phyloP scores from a whole-genome alignment of 2,888 invertebrate species.

The Auanema freiburgensis region DNA sequence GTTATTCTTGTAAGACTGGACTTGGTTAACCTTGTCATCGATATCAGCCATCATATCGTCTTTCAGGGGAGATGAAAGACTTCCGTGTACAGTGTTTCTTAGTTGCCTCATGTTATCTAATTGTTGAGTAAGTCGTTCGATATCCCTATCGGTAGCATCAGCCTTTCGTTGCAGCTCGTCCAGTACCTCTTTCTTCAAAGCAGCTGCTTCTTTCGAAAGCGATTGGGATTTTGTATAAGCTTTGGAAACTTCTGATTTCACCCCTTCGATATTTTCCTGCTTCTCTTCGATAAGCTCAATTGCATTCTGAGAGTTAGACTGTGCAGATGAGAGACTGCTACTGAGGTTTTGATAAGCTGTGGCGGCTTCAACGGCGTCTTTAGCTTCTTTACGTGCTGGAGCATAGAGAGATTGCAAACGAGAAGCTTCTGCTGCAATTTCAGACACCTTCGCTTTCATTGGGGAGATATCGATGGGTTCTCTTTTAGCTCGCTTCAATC shows the following conservation, averaged over 20 bases:
- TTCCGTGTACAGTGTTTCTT: conserved; percentile 1
- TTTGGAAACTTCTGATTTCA: neutral
- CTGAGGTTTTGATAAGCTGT: conserved; percentile 48
- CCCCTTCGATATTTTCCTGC: conserved; percentile 16
- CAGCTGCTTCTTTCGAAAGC: conserved; percentile 13
- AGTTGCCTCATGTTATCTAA: conserved; percentile 19
- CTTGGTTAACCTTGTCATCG: conserved; percentile 28
- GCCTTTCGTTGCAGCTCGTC: conserved; percentile 9
- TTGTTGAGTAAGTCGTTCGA: conserved; percentile 8
- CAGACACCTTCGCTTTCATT: conserved; percentile 26
- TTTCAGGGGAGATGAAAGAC: conserved; percentile 5
- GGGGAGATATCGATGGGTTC: conserved; percentile 20
- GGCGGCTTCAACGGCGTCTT: conserved; percentile 49
- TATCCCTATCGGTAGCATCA: conserved; percentile 25
- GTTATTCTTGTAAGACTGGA: conserved; percentile 25
- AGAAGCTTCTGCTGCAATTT: conserved; percentile 28
- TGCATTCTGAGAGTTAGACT: conserved; percentile 37
- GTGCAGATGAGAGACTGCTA: conserved; percentile 42
- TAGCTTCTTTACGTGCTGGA: conserved; percentile 18
- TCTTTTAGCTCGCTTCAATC: conserved; percentile 27
- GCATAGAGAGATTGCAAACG: conserved; percentile 15
- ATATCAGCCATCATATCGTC: neutral
- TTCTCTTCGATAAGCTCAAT: conserved; percentile 20
- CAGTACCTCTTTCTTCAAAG: conserved; percentile 12
- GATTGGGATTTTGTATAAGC: conserved; percentile 11